Evolutionary conservation across 1,140 invertebrate species (phyloP).

Genomic region (Tetranychus urticae): DNA sequence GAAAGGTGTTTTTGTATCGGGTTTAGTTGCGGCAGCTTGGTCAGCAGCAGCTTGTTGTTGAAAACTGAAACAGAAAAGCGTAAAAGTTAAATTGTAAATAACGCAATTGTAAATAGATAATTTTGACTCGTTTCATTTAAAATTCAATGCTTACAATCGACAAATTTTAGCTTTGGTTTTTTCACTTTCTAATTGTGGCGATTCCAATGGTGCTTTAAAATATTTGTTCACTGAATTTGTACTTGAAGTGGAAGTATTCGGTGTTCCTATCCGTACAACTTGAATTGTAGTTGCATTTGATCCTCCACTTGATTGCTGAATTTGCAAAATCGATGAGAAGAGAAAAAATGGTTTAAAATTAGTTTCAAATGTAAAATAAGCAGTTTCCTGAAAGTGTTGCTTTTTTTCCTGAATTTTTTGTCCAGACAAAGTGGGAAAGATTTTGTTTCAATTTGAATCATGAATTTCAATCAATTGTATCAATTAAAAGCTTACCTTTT

Average conservation of each 20-base stretch:
- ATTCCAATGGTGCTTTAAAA: not conserved
- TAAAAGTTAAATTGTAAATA: not conserved
- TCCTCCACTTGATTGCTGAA: no score
- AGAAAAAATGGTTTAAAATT: not conserved
- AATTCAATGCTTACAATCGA: slow-evolving; percentile 1
- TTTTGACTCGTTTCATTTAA: not conserved
- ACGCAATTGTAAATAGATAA: not conserved
- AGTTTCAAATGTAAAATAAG: no score
- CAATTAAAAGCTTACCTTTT: not conserved
- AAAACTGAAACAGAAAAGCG: slow-evolving; percentile 24
- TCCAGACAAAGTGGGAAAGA: no score
- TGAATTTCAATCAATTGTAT: no score
- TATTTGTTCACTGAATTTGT: not conserved
- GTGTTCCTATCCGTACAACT: not conserved
- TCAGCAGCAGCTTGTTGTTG: slow-evolving; percentile 51
- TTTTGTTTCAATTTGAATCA: no score
- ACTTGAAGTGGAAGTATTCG: not conserved
- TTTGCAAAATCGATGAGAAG: no score
- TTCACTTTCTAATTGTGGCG: not conserved
- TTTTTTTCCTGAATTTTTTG: no score
- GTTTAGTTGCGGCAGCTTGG: slow-evolving; percentile 45
- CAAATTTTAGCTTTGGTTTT: slow-evolving; percentile 1
- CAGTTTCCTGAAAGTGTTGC: no score
- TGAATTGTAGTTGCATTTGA: not conserved
- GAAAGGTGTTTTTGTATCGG: slow-evolving; percentile 51